Evolutionary conservation across 2,797 vertebrate genomes (phyloP).

Genomic region (Sebastolobus altivelis): DNA sequence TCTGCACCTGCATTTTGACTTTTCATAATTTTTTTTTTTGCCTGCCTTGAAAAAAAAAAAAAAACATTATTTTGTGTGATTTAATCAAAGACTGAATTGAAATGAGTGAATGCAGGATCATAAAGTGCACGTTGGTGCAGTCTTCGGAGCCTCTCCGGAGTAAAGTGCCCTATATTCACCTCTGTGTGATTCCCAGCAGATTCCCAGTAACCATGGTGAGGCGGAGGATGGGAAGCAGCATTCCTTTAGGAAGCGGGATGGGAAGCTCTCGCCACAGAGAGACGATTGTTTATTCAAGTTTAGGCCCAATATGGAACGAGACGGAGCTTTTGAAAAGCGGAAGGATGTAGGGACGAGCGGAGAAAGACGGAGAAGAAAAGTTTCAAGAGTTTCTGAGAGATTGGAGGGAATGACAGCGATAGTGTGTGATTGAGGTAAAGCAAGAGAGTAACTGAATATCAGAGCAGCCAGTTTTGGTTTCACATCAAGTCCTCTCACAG

Average conservation of each 20-base stretch:
- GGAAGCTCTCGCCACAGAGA: constrained; percentile 87
- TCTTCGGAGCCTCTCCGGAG: constrained; percentile 11
- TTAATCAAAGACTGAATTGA: constrained; percentile 29
- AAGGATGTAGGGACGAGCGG: constrained; percentile 17
- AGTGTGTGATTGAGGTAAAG: constrained; percentile 4
- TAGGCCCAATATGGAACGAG: constrained; percentile 81
- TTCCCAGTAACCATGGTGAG: constrained; percentile 93
- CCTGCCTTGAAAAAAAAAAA: not conserved
- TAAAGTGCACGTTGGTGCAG: constrained; percentile 12
- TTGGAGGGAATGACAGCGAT: constrained; percentile 10
- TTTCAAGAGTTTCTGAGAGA: constrained; percentile 17
- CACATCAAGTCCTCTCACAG: constrained; percentile 88
- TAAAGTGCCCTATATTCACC: constrained; percentile 31
- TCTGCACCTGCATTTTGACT: constrained; percentile 13
- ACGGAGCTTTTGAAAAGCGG: constrained; percentile 48
- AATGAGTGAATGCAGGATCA: constrained; percentile 5
- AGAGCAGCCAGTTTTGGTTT: constrained; percentile 85
- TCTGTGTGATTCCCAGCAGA: constrained; percentile 85
- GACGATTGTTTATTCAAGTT: constrained; percentile 92
- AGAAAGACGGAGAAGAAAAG: constrained; percentile 57
- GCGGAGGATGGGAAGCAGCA: constrained; percentile 86
- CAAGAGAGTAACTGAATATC: constrained; percentile 33
- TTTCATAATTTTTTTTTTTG: constrained; percentile 13
- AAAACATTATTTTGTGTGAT: constrained; percentile 15
- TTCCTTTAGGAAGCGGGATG: constrained; percentile 88